Evolutionary conservation across 1,140 invertebrate species (phyloP).

Genomic region (Acromyrmex echinatior): DNA sequence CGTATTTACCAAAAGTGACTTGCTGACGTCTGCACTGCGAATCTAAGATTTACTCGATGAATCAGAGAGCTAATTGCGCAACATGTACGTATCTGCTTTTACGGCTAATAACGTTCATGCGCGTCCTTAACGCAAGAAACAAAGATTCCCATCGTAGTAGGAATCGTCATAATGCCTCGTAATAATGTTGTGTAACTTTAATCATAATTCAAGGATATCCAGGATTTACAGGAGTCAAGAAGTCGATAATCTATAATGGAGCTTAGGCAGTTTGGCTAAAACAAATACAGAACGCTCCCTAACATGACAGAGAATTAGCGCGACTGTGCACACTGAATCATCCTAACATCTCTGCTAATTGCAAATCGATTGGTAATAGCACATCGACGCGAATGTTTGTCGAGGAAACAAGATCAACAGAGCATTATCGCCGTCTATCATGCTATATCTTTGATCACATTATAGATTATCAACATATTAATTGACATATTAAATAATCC

Average conservation of each 20-base stretch:
- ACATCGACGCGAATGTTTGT: conserved; percentile 45
- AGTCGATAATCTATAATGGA: conserved; percentile 25
- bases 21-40: background rate
- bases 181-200: conserved; percentile 33
- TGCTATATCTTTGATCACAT: conserved; percentile 46
- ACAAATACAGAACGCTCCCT: conserved; percentile 37
- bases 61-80: conserved; percentile 51
- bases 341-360: conserved; percentile 60
- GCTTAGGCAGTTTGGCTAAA: conserved; percentile 31
- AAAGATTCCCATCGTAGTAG: background rate
- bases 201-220: conserved; percentile 30
- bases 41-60: conserved; percentile 44
- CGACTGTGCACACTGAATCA: conserved; percentile 58
- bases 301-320: conserved; percentile 57
- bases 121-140: conserved; percentile 12
- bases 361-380: conserved; percentile 58
- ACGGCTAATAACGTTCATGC: conserved; percentile 30
- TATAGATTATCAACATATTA: conserved; percentile 37
- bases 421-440: conserved; percentile 41
- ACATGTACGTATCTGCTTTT: conserved; percentile 16
- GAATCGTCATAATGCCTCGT: background rate
- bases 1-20: conserved; percentile 65
- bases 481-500: conserved; percentile 11
- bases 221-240: background rate
- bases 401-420: conserved; percentile 53